These are phyloP conservation scores for Lissocephala sabroskyi DNA, from an alignment of 2,888 invertebrate species.

Conservation along the genomic window DNA sequence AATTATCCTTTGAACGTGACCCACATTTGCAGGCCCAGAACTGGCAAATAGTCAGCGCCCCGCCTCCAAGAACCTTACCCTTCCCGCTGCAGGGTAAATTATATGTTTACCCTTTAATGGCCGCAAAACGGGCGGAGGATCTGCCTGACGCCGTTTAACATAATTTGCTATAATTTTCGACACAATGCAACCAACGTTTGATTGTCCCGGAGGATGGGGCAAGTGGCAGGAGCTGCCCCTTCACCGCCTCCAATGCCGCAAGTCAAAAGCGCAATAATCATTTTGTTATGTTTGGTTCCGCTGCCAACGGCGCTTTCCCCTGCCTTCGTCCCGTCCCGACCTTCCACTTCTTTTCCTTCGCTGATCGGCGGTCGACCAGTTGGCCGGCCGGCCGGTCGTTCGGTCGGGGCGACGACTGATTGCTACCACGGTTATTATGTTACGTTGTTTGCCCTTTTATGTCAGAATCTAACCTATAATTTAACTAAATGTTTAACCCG, in stretches of 20 bases:
- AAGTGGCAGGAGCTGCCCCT: background rate
- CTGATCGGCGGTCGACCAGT: background rate
- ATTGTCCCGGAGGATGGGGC: background rate
- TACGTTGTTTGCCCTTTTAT: conserved; percentile 67
- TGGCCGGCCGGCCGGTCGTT: too few species aligned
- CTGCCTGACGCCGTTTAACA: conserved; percentile 67
- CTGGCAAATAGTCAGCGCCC: background rate
- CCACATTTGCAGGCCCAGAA: conserved; percentile 41
- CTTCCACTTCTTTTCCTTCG: too few species aligned
- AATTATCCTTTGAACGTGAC: too few species aligned
- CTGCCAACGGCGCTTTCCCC: conserved; percentile 3
- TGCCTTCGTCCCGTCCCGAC: background rate
- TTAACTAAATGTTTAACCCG: conserved; percentile 66
- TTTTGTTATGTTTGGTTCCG: conserved; percentile 44
- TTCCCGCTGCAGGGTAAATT: too few species aligned
- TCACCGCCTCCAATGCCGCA: conserved; percentile 5
- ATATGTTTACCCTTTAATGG: conserved; percentile 48
- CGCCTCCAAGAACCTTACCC: too few species aligned
- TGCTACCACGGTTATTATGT: conserved; percentile 60
- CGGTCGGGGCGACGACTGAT: too few species aligned
- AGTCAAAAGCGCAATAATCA: conserved; percentile 53
- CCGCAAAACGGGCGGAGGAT: conserved; percentile 15
- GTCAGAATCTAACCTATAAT: conserved; percentile 67
- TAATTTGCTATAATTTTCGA: conserved; percentile 71
- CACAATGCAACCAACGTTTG: conserved; percentile 36